phyloP scores from a whole-genome alignment of 2,888 invertebrate genomes.

The Invenusta paracnida region DNA sequence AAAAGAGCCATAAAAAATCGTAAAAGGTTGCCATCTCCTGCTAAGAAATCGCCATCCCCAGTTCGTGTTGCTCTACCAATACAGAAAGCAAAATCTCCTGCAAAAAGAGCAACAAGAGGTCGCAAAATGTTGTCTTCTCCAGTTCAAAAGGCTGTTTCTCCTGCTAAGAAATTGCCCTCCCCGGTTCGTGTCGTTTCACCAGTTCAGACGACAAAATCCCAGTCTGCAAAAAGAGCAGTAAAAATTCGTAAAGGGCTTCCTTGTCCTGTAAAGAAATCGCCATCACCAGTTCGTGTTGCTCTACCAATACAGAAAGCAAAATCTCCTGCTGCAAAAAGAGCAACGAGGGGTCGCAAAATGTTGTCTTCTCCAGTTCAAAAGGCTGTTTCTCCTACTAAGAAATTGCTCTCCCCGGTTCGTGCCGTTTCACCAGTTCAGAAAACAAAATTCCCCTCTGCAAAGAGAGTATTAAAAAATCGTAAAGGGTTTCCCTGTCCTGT shows the following conservation, averaged over 20 bases:
- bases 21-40: constrained; percentile 3
- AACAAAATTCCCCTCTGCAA: not conserved
- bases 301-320: not conserved
- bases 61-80: not conserved
- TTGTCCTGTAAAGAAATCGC: not conserved
- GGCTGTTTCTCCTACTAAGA: not conserved
- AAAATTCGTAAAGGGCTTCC: not conserved
- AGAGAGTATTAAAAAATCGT: not conserved
- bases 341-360: not conserved
- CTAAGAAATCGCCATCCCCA: not conserved
- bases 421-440: not conserved
- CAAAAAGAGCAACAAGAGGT: not conserved
- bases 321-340: not conserved
- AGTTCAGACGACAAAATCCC: not conserved
- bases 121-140: not conserved
- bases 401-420: not conserved
- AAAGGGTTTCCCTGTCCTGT: not conserved
- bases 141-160: not conserved
- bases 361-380: not conserved
- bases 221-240: not conserved
- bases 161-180: not conserved
- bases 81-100: not conserved
- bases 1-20: not conserved
- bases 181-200: not conserved
- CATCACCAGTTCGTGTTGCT: not conserved